Evolutionary conservation across 2,113 vertebrate species (phyloP).

Genomic region (Tyrannus savana): DNA sequence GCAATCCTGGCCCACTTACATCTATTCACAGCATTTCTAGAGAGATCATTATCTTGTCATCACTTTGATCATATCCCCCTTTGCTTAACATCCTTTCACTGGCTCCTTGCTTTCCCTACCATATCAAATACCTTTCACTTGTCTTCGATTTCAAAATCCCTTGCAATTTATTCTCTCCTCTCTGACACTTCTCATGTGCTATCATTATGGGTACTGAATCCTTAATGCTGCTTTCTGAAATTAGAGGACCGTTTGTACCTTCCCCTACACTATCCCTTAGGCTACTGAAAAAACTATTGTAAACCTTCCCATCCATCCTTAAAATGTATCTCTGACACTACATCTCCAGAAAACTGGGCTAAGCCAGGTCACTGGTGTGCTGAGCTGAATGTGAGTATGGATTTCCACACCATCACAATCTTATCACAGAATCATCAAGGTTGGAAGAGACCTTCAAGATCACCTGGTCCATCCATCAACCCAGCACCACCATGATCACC

Average conservation of each 20-base stretch:
- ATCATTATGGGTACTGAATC: not conserved
- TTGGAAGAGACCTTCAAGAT: not conserved
- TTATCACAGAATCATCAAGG: not conserved
- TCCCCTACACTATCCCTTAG: not conserved
- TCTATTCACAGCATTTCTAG: not conserved
- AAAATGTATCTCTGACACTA: not conserved
- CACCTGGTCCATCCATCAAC: not conserved
- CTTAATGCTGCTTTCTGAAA: not conserved
- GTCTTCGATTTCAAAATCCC: not conserved
- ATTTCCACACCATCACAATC: not conserved
- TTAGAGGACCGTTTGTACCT: not conserved
- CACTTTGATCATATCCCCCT: not conserved
- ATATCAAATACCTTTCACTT: not conserved
- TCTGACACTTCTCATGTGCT: not conserved
- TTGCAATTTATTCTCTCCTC: not conserved
- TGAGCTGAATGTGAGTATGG: not conserved
- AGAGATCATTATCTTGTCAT: slow-evolving; percentile 10
- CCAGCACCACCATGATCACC: not conserved
- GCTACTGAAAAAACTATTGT: not conserved
- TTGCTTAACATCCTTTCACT: not conserved
- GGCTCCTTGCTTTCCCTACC: not conserved
- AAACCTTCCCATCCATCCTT: not conserved
- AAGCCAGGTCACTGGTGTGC: not conserved
- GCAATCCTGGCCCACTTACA: not conserved
- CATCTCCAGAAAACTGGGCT: not conserved